Evolutionary conservation across 2,888 invertebrate genomes (phyloP), one percentile per base, ranked within the genome.

Genomic region (Drosophila prostipennis): DNA sequence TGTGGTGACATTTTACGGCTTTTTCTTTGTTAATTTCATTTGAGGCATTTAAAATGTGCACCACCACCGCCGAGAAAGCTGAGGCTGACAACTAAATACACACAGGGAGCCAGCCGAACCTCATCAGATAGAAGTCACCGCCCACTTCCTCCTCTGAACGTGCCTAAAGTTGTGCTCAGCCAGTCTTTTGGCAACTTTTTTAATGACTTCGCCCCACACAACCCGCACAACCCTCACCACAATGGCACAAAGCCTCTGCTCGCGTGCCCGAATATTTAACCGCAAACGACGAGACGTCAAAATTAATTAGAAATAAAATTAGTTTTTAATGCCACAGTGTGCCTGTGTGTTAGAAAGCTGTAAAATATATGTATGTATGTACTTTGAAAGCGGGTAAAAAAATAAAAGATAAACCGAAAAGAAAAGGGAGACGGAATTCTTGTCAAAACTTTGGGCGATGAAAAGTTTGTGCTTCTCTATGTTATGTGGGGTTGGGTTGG

Each of bases 271-370:
- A 79, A 82, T 87, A 82, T 82, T 82, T 87, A 82, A 87, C 82
- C 82, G 72, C 82, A 82, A 87, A 87, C 86, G 82, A 87, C 82
- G 80, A 87, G 82, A 87, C 87, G 87, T 82, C 82, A 82, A 82
- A 82, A 82, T 84, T 87, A 84, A 87, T 84, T 87, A 84, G 87
- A 87, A 84, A 84, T 87, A 87, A 87, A 85, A 87, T 84, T 87
- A 84, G 87, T 84, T 84, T 87, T 87, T 87, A 84, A 87, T 84
- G 77, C 75, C 74, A 79, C 68, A 72, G 79, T 46, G 46, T 32
- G 46, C 23, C 40, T 65, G 45, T 58, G 70, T 23, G 43, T 48
- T 46, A 40, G 52, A 45, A 46, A 45, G 59, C 63, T 72, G 72
- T 70, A 72, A 80, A 72, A 78, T 84, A 80, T 69, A 80, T 34